phyloP scores from a whole-genome alignment of 1,140 invertebrate species.

The Aleiodes sp. region DNA sequence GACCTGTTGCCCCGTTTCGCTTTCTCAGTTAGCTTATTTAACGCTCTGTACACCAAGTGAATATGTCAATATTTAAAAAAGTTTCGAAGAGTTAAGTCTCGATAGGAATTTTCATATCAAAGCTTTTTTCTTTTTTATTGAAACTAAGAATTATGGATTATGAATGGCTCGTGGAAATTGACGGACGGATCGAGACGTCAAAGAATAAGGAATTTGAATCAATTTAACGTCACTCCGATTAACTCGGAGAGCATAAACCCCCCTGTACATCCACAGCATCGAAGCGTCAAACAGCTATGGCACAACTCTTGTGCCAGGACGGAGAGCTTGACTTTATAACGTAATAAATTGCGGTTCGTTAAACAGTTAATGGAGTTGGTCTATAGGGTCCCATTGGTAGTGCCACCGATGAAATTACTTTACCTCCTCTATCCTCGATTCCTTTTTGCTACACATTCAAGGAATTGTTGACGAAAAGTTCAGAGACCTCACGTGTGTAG shows the following conservation, averaged over 20 bases:
- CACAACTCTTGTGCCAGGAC: conserved; percentile 14
- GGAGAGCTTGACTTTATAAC: conserved; percentile 46
- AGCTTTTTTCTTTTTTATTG: too few relatives aligned
- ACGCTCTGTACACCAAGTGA: not conserved
- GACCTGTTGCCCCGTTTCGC: conserved; percentile 47
- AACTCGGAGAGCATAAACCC: too few relatives aligned
- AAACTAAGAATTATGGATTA: too few relatives aligned
- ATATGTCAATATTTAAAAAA: not conserved
- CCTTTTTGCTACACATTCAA: not conserved
- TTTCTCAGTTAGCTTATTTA: conserved; percentile 7
- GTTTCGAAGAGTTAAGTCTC: too few relatives aligned
- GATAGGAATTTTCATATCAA: too few relatives aligned
- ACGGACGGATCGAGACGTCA: too few relatives aligned
- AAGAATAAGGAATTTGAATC: too few relatives aligned
- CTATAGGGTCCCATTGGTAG: conserved; percentile 28
- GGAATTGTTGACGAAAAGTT: too few relatives aligned
- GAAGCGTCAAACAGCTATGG: conserved; percentile 29
- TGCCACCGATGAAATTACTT: conserved; percentile 31
- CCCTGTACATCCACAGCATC: not conserved
- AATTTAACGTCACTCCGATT: too few relatives aligned
- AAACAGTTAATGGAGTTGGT: conserved; percentile 54
- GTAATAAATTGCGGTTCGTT: conserved; percentile 55
- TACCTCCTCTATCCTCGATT: not conserved
- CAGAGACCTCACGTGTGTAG: too few relatives aligned
- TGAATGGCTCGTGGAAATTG: too few relatives aligned